phyloP scores from a whole-genome alignment of 2,888 invertebrate genomes.

The Steinernema carpocapsae region DNA sequence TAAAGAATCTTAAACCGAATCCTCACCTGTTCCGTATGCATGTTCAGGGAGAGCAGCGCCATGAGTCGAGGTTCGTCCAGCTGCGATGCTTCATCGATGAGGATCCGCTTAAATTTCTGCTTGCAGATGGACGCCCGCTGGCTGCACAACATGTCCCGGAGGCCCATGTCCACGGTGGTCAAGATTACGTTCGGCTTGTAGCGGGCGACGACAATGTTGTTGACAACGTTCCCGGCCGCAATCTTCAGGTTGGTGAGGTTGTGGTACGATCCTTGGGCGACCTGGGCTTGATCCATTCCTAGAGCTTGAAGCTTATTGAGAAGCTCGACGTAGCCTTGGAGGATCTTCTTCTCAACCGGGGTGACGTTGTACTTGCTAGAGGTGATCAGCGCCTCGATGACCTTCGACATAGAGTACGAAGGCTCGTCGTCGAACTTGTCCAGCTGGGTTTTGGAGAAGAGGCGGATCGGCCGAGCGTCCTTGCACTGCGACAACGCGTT shows the following conservation, averaged over 20 bases:
- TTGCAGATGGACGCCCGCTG: neutral
- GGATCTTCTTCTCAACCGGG: neutral
- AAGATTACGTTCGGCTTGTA: slow-evolving; percentile 25
- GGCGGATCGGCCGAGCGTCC: slow-evolving; percentile 13
- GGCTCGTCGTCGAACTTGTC: slow-evolving; percentile 26
- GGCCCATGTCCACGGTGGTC: slow-evolving; percentile 23
- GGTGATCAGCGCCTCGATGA: neutral
- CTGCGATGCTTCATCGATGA: slow-evolving; percentile 26
- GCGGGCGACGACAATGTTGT: neutral
- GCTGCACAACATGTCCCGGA: neutral
- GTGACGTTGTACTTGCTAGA: neutral
- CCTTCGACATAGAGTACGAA: neutral
- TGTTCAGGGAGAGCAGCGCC: slow-evolving; percentile 13
- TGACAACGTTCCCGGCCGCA: neutral
- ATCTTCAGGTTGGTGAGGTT: neutral
- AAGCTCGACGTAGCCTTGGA: neutral
- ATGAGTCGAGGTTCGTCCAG: neutral
- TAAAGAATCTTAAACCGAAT: neutral
- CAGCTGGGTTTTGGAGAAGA: neutral
- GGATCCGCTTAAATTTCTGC: neutral
- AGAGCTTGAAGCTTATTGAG: neutral
- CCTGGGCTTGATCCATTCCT: neutral
- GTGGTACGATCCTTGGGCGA: neutral
- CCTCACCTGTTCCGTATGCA: neutral
- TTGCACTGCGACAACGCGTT: neutral